Evolutionary conservation across 2,113 vertebrate species (phyloP), one percentile per base, ranked within the genome.

Genomic region (Ramphastos sulfuratus): DNA sequence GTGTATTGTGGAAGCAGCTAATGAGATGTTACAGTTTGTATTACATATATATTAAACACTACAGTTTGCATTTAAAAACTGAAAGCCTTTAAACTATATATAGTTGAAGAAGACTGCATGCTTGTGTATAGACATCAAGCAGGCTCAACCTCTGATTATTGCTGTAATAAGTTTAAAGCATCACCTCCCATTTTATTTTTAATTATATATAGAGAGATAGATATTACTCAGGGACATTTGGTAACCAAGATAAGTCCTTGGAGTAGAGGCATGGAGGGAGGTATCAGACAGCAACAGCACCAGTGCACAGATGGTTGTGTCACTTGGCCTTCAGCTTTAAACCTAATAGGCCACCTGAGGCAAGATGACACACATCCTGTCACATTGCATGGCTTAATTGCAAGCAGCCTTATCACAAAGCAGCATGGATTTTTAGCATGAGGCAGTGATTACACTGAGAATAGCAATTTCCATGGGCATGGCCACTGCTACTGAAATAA

Each of bases 251-350:
- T 46, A 95, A 96, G 54, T 81, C 58, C 87, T 89, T 89, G 35
- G 64, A 92, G 54, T 56, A 82, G 65, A 80, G 48, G 15, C 67
- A 42, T 44, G 19, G 33, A 30, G 55, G 16, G 82, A 89, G 35
- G 39, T 73, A 91, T 91, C 74, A 89, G 64, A 60, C 25, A 90
- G 76, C 80, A 93, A 27, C 25, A 67, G 60, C 15, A 83, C 28
- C 61, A 86, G 64, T 10, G 89, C 73, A 93, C 90, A 92, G 87
- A 85, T 80, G 63, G 35, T 55, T 89, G 46, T 89, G 84, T 82
- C 20, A 12, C 46, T 87, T 74, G 89, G 87, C 92, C 78, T 94
- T 94, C 87, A 92, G 75, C 37, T 93, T 85, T 77, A 74, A 89
- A 80, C 31, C 28, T 93, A 89, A 77, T 56, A 85, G 84, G 82